These are phyloP conservation scores for Potorous gilbertii DNA, from an alignment of 2,797 vertebrate species.

Conservation along the genomic window DNA sequence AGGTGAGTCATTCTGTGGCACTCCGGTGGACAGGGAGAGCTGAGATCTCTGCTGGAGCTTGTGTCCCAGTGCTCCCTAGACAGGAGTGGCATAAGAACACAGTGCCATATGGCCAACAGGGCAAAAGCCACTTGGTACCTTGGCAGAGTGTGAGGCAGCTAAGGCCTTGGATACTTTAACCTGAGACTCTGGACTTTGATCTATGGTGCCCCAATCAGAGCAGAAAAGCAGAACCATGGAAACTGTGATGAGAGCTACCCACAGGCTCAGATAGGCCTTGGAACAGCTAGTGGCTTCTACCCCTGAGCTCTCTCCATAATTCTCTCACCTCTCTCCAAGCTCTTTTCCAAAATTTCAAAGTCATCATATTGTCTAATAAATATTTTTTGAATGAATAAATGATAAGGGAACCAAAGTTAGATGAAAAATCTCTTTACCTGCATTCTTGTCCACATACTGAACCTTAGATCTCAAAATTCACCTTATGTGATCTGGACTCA, in stretches of 20 bases:
- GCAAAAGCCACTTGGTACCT: background rate
- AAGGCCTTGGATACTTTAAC: background rate
- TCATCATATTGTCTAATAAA: background rate
- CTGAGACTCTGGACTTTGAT: background rate
- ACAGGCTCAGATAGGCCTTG: background rate
- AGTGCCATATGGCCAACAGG: background rate
- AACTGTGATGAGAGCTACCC: background rate
- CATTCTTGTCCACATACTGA: background rate
- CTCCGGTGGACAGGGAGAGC: background rate
- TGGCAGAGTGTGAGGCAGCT: background rate
- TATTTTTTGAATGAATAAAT: background rate
- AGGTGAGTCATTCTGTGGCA: background rate
- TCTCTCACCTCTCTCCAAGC: background rate
- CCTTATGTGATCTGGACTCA: background rate
- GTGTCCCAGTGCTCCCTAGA: background rate
- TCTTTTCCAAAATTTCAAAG: background rate
- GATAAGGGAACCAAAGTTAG: background rate
- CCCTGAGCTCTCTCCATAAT: background rate
- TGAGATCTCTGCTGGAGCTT: background rate
- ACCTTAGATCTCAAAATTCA: background rate
- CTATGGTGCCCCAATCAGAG: background rate
- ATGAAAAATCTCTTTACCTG: background rate
- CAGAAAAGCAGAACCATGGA: background rate
- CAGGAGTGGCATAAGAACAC: background rate
- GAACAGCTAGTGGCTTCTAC: background rate